Percentiles rank a stretch among this genome's conserved stretches.
Evolutionary conservation across 2,888 invertebrate genomes (phyloP).

Genomic region (Dermolepida albohirtum): DNA sequence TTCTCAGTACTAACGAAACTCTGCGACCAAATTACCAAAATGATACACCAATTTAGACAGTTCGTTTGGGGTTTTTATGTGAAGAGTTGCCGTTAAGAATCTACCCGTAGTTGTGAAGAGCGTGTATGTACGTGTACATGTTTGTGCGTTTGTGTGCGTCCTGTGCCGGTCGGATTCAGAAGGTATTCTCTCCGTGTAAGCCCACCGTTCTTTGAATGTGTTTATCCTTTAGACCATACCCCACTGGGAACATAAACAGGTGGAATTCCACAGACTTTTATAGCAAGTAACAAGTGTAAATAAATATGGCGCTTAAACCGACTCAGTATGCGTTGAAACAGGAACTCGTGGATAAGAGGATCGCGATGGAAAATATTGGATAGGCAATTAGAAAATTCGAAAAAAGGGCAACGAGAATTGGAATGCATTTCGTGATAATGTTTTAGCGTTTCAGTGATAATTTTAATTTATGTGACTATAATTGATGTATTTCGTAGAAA

Average conservation of each 20-base stretch:
- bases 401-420: not conserved
- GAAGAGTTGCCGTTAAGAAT: too few relatives aligned
- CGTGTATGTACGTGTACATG: not conserved
- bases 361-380: not conserved
- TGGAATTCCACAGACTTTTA: slow-evolving; percentile 44
- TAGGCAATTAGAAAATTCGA: too few relatives aligned
- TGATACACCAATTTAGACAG: too few relatives aligned
- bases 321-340: slow-evolving; percentile 7
- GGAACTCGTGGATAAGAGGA: slow-evolving; percentile 24
- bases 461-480: not conserved
- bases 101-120: too few relatives aligned
- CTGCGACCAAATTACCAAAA: too few relatives aligned
- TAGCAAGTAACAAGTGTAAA: slow-evolving; percentile 41
- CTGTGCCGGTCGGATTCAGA: slow-evolving; percentile 13
- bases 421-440: not conserved
- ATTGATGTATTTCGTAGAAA: too few relatives aligned
- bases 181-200: slow-evolving; percentile 6
- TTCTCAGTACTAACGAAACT: too few relatives aligned
- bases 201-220: slow-evolving; percentile 37
- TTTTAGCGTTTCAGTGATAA: slow-evolving; percentile 2
- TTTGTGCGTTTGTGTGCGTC: not conserved
- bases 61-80: too few relatives aligned
- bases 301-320: slow-evolving; percentile 41
- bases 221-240: slow-evolving; percentile 39
- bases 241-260: slow-evolving; percentile 44